Percentiles rank a stretch among this genome's conserved stretches.
phyloP scores from a whole-genome alignment of 2,797 vertebrate species.

The Serranus cabrilla region DNA sequence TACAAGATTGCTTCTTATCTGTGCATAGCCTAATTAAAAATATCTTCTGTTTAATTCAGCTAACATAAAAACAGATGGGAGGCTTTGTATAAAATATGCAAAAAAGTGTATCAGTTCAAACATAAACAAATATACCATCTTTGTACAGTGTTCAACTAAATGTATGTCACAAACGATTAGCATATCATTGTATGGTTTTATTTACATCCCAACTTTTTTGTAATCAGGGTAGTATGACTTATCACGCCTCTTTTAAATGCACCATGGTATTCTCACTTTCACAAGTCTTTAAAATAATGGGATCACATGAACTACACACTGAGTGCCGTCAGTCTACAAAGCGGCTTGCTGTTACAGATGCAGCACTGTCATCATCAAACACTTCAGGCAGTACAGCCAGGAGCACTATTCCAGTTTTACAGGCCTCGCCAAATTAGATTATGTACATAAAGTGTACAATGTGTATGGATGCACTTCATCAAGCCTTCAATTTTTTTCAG shows the following conservation, averaged over 20 bases:
- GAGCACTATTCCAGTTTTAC: constrained; percentile 25
- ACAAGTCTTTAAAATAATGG: constrained; percentile 1
- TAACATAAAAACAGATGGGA: too few species aligned
- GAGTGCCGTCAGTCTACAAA: constrained; percentile 5
- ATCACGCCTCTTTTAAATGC: constrained; percentile 5
- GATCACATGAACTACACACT: constrained; percentile 17
- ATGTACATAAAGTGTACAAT: constrained; percentile 3
- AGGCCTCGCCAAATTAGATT: constrained; percentile 30
- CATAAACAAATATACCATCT: too few species aligned
- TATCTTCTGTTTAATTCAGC: too few species aligned
- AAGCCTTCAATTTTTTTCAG: neutral
- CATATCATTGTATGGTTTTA: too few species aligned
- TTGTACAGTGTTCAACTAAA: too few species aligned
- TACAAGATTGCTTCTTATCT: too few species aligned
- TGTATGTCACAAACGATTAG: too few species aligned
- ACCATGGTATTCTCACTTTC: neutral
- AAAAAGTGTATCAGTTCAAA: too few species aligned
- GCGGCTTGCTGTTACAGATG: constrained; percentile 26
- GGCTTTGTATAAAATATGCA: too few species aligned
- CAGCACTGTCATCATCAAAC: constrained; percentile 31
- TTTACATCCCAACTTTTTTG: too few species aligned
- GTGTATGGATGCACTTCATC: neutral
- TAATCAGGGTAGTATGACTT: neutral
- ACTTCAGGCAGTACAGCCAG: constrained; percentile 15
- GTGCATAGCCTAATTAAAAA: too few species aligned